Conservation (phyloP, 2,888 invertebrate genomes). For the Allolobophora icterica region DNA sequence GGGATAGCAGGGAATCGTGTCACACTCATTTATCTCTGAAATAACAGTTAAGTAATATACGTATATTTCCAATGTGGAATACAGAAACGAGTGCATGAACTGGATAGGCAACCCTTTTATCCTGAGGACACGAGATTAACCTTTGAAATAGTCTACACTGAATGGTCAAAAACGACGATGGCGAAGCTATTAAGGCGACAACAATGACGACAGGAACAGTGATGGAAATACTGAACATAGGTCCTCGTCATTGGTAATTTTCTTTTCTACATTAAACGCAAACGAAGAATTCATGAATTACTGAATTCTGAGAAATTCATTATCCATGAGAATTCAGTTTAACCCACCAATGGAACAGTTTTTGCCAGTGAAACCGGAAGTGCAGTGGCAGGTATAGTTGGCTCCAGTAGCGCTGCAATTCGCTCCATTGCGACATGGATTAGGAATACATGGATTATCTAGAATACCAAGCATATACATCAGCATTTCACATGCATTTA, state of each 20-base stretch:
- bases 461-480: background rate
- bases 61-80: background rate
- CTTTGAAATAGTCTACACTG: background rate
- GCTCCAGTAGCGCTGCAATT: background rate
- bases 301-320: no score
- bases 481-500: background rate
- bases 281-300: background rate
- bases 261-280: background rate
- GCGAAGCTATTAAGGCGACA: no score
- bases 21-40: slow-evolving; percentile 67
- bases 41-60: background rate
- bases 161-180: background rate
- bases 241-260: no score
- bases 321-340: background rate
- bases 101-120: background rate
- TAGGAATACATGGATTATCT: background rate
- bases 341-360: no score
- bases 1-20: slow-evolving; percentile 67
- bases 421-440: background rate
- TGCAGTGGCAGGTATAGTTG: background rate
- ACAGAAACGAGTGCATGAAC: background rate
- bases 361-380: background rate
- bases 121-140: background rate
- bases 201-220: no score
- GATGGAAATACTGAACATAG: no score